phyloP scores from a whole-genome alignment of 2,888 invertebrate genomes.

The Hirtodrosophila histrioides region DNA sequence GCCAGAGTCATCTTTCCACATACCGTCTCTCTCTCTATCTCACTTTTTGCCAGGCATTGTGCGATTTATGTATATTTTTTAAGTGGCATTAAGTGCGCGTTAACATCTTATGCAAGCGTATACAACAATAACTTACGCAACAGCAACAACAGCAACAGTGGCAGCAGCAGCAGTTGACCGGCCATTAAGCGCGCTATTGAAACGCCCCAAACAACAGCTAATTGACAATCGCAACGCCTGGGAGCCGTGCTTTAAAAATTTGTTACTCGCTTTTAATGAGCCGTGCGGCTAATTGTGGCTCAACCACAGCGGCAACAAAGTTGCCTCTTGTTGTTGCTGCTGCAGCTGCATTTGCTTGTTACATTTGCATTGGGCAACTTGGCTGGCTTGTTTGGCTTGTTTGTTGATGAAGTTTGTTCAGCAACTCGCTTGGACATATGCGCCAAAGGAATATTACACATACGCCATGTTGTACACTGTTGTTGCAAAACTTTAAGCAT shows the following conservation, averaged over 20 bases:
- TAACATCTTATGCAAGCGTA: conserved; percentile 75
- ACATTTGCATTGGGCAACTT: conserved; percentile 52
- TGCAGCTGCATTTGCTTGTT: conserved; percentile 24
- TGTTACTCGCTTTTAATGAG: conserved; percentile 60
- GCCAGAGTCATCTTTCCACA: conserved; percentile 27
- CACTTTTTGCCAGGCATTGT: conserved; percentile 15
- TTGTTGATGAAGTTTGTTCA: conserved; percentile 59
- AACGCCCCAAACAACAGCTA: conserved; percentile 58
- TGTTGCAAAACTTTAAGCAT: conserved; percentile 62
- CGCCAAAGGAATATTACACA: conserved; percentile 67
- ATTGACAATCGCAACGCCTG: conserved; percentile 56
- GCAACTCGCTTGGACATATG: conserved; percentile 52
- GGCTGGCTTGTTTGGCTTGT: conserved; percentile 21
- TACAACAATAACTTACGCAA: conserved; percentile 52
- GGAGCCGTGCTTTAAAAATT: conserved; percentile 45
- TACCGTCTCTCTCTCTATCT: background rate
- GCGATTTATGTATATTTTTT: conserved; percentile 78
- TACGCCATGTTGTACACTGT: conserved; percentile 60
- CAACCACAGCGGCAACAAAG: conserved; percentile 14
- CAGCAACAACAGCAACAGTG: conserved; percentile 15
- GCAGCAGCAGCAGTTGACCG: conserved; percentile 21
- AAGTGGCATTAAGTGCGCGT: conserved; percentile 81
- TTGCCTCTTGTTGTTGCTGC: conserved; percentile 25
- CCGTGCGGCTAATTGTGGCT: conserved; percentile 58
- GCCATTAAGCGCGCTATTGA: conserved; percentile 55